Evolutionary conservation across 1,140 invertebrate genomes (phyloP).

Genomic region (Geopemphigus sp.): DNA sequence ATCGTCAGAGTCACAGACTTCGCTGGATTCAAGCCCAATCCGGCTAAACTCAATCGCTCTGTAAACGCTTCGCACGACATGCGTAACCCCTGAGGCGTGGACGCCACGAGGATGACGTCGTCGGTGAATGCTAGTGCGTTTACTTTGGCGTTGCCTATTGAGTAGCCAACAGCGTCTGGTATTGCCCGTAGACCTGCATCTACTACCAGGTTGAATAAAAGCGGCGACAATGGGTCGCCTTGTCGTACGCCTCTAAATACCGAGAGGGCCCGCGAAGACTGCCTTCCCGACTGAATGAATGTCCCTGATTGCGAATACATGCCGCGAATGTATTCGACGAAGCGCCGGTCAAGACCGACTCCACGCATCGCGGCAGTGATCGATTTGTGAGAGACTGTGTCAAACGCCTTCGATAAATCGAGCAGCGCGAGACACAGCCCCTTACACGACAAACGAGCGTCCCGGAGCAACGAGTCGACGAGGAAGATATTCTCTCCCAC

Average conservation of each 20-base stretch:
- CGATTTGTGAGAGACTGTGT: not conserved
- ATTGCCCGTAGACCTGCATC: conserved; percentile 46
- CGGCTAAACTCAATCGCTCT: not conserved
- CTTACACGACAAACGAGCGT: not conserved
- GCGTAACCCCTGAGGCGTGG: not conserved
- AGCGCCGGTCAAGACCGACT: conserved; percentile 51
- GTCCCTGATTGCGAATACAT: not conserved
- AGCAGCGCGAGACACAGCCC: conserved; percentile 2
- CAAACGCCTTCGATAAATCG: too few relatives aligned
- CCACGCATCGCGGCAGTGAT: not conserved
- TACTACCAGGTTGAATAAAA: conserved; percentile 55
- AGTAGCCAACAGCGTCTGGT: too few relatives aligned
- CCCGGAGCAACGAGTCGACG: not conserved
- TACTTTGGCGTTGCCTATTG: too few relatives aligned
- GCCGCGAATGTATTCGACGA: too few relatives aligned
- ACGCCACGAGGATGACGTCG: not conserved
- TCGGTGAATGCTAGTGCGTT: too few relatives aligned
- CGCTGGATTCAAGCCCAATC: not conserved
- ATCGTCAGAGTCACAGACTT: too few relatives aligned
- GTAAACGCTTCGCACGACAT: not conserved
- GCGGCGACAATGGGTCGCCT: conserved; percentile 54
- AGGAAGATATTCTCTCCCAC: too few relatives aligned
- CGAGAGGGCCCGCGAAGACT: conserved; percentile 10
- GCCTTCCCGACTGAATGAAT: not conserved
- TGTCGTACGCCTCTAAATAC: conserved; percentile 54